phyloP scores from a whole-genome alignment of 2,888 invertebrate genomes.

The Coenonympha glycerion region DNA sequence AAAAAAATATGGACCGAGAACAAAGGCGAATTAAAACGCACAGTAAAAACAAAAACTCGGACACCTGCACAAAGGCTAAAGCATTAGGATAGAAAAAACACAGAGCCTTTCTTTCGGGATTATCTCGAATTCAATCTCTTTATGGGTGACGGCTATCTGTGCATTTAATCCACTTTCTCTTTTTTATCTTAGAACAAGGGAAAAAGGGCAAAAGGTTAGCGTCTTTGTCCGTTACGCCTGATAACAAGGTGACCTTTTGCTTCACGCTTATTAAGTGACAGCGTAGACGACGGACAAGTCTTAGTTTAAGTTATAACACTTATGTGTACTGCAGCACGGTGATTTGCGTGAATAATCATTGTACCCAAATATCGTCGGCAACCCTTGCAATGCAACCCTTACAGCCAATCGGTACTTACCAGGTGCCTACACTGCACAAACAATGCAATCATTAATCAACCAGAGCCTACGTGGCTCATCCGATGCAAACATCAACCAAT shows the following conservation, averaged over 20 bases:
- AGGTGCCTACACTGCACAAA: too few relatives aligned
- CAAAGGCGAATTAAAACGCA: conserved; percentile 13
- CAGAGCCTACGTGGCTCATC: too few relatives aligned
- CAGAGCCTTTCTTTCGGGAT: conserved; percentile 38
- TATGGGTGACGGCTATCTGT: conserved; percentile 61
- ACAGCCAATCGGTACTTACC: too few relatives aligned
- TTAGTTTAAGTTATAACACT: neutral
- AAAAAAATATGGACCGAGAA: neutral
- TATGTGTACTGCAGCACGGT: too few relatives aligned
- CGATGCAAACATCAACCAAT: too few relatives aligned
- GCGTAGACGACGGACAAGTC: neutral
- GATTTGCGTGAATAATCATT: too few relatives aligned
- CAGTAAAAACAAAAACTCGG: conserved; percentile 32
- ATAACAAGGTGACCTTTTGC: conserved; percentile 54
- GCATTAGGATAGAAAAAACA: conserved; percentile 28
- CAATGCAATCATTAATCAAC: too few relatives aligned
- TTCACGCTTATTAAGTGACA: conserved; percentile 48
- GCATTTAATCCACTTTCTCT: conserved; percentile 70
- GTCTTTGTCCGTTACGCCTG: conserved; percentile 56
- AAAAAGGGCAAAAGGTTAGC: conserved; percentile 51
- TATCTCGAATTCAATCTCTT: conserved; percentile 55
- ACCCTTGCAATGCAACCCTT: too few relatives aligned
- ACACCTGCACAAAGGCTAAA: conserved; percentile 41
- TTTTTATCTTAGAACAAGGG: conserved; percentile 60
- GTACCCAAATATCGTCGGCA: too few relatives aligned